Base-by-base conservation (phyloP, 64 coral and sea anemone genomes). In the Catalaphyllia jardinei region DNA sequence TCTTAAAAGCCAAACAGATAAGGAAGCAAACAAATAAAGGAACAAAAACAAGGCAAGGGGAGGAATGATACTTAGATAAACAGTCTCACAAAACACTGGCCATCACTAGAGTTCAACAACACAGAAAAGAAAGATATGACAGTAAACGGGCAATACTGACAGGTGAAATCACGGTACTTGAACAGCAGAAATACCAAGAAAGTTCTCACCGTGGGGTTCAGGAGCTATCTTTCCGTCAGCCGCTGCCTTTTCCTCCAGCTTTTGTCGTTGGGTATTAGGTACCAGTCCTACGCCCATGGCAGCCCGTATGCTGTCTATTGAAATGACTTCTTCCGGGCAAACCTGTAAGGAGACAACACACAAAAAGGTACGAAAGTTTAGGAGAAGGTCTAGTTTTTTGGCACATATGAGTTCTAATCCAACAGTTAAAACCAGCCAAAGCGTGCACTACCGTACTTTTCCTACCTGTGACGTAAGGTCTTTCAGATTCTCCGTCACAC, bases 251-350 rank as follows among this genome's bases (percentile, higher is more conserved):
- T 50, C 33, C 49, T 85, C 81, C 0, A 38, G 38, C n/a, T 85
- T 85, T 10, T 85, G 81, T 0, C 35, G 81, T 27, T 18, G 81
- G 20, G 10, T 25, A 85, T 71, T 24, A 22, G 83, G 73, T 30
- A 92, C 82, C 29, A 76, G 82, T 38, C 90, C 90, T 15, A 92
- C 83, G 52, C 90, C 90, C 60, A 92, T 86, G 33, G 90, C 90
- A 60, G 90, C 74, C 20, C 90, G 59, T 72, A 92, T 22, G 61
- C 83, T 72, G 39, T 72, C 90, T 2, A 79, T 61, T 12, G 84
- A 84, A 2, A 73, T 50, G n/a, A 92, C 75, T 14, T 72, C 83
- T 67, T 52, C 62, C 10, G 90, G 90, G 16, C 83, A 64, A 25
- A 60, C 83, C 80, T 92, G 39, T 8, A 30, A 75, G 9, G 65